Conservation (phyloP, 1,140 invertebrate genomes). For the Drosophila malerkotliana region DNA sequence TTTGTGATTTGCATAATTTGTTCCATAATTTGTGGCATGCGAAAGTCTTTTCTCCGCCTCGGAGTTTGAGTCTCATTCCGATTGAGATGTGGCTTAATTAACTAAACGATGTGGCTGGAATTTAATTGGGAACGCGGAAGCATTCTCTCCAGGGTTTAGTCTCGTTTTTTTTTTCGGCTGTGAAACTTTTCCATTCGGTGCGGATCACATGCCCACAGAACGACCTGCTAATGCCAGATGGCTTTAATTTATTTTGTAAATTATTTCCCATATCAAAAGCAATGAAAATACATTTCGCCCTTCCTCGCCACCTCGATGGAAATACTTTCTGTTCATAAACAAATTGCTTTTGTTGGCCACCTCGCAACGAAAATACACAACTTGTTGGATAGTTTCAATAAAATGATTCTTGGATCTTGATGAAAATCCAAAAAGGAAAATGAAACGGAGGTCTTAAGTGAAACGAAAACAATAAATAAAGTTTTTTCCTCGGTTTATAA, state of each 20-base stretch:
- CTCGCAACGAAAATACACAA: constrained; percentile 37
- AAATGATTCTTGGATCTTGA: constrained; percentile 17
- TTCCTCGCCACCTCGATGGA: background rate
- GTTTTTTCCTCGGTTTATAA: constrained; percentile 44
- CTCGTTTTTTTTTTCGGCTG: constrained; percentile 6
- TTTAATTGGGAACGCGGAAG: constrained; percentile 71
- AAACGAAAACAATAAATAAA: constrained; percentile 45
- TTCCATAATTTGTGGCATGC: constrained; percentile 78
- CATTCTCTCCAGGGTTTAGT: constrained; percentile 31
- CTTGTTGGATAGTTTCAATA: constrained; percentile 8
- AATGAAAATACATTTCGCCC: constrained; percentile 50
- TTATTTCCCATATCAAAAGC: constrained; percentile 77
- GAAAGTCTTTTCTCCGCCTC: constrained; percentile 49
- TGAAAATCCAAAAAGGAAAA: constrained; percentile 19
- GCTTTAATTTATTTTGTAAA: constrained; percentile 78
- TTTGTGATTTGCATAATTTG: constrained; percentile 77
- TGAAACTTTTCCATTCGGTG: constrained; percentile 28
- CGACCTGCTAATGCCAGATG: constrained; percentile 71
- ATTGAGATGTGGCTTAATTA: constrained; percentile 71
- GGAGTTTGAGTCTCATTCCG: constrained; percentile 24
- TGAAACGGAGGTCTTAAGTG: constrained; percentile 27
- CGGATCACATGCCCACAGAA: constrained; percentile 18
- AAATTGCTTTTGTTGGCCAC: constrained; percentile 46
- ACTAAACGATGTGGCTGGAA: constrained; percentile 78
- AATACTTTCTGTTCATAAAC: constrained; percentile 54